Percentiles rank a stretch among this genome's conserved stretches.
Evolutionary conservation across 2,888 invertebrate species (phyloP).

Genomic region (Clepsis dumicolana): DNA sequence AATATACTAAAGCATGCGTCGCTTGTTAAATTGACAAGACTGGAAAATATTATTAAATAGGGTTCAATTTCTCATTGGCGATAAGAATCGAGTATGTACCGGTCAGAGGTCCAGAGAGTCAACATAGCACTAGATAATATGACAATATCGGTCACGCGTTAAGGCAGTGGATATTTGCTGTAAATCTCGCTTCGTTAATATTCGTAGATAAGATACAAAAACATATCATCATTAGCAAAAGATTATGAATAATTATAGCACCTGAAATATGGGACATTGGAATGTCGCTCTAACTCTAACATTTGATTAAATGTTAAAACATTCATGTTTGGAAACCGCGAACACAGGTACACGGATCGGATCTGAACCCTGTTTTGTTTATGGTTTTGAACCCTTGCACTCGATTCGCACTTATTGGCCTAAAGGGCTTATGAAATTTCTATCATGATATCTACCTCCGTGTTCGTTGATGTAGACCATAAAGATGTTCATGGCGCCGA

Average conservation of each 20-base stretch:
- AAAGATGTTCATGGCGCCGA: conserved; percentile 99
- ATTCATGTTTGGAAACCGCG: neutral
- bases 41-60: conserved; percentile 5
- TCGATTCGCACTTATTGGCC: too few species aligned
- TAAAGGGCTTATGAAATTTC: too few species aligned
- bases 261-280: neutral
- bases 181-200: conserved; percentile 15
- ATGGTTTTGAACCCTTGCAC: too few species aligned
- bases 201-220: conserved; percentile 19
- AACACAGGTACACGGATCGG: too few species aligned
- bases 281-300: neutral
- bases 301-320: neutral
- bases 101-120: conserved; percentile 74
- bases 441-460: conserved; percentile 89
- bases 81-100: conserved; percentile 75
- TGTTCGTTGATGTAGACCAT: conserved; percentile 94
- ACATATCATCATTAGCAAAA: conserved; percentile 21
- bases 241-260: conserved; percentile 11
- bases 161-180: conserved; percentile 23
- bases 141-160: conserved; percentile 39
- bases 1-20: neutral
- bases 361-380: too few species aligned
- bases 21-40: neutral
- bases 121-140: conserved; percentile 64
- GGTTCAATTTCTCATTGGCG: conserved; percentile 76